A percentile compares a stretch with the other conserved stretches of the same genome.
phyloP scores from a whole-genome alignment of 2,888 invertebrate species.

The Clitarchus hookeri region DNA sequence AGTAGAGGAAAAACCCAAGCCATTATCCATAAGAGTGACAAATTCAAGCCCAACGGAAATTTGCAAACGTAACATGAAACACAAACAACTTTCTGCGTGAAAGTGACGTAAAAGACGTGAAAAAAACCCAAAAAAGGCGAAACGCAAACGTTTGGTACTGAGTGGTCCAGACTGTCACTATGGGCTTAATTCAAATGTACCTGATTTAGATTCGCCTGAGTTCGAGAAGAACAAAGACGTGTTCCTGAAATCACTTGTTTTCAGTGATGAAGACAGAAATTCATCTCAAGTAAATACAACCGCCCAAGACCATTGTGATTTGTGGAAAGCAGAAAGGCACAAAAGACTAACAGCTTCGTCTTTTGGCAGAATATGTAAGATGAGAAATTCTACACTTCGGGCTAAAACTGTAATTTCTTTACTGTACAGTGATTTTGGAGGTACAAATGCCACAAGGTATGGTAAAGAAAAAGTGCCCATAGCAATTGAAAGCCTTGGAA shows the following conservation, averaged over 20 bases:
- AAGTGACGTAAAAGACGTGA: background rate
- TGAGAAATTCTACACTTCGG: background rate
- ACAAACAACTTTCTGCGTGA: background rate
- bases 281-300: background rate
- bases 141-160: background rate
- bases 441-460: too few relatives aligned
- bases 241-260: background rate
- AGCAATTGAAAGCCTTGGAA: too few relatives aligned
- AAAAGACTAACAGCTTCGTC: background rate
- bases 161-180: background rate
- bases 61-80: background rate
- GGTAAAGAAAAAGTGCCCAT: too few relatives aligned
- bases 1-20: background rate
- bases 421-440: too few relatives aligned
- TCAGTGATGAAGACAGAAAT: background rate
- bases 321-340: background rate
- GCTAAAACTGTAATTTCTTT: background rate
- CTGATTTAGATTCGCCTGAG: background rate
- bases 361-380: background rate
- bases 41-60: background rate
- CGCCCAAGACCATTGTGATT: background rate
- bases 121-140: too few relatives aligned
- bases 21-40: background rate
- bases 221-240: background rate
- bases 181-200: background rate